phyloP scores from a whole-genome alignment of 2,797 vertebrate genomes.

The Urosaurus nigricauda region DNA sequence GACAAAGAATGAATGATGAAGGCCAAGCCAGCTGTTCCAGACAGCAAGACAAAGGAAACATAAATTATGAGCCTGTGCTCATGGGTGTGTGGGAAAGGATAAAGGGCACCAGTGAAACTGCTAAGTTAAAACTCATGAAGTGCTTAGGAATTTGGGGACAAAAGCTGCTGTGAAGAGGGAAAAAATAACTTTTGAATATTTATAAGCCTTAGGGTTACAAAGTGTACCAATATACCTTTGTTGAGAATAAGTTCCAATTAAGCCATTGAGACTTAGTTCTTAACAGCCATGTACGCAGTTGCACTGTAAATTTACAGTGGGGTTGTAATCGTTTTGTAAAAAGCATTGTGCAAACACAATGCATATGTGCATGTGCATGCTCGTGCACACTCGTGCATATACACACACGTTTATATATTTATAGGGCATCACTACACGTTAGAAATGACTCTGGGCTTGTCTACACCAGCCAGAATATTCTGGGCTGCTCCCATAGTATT shows the following conservation, averaged over 20 bases:
- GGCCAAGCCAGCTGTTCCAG: constrained; percentile 8
- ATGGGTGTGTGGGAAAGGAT: neutral
- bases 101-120: neutral
- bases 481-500: too few relatives aligned
- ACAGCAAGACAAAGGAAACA: constrained; percentile 4
- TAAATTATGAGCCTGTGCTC: neutral
- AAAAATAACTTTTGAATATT: neutral
- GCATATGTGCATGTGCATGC: too few relatives aligned
- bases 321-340: too few relatives aligned
- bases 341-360: neutral
- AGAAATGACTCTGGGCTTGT: too few relatives aligned
- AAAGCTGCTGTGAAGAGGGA: neutral
- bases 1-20: neutral
- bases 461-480: too few relatives aligned
- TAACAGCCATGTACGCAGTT: neutral
- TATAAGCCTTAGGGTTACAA: neutral
- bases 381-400: too few relatives aligned
- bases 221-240: neutral
- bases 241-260: neutral
- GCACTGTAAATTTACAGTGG: neutral
- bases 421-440: neutral
- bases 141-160: neutral
- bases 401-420: neutral
- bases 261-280: neutral
- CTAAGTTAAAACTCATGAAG: neutral